Percentiles rank a stretch among this genome's conserved stretches.
These are phyloP conservation scores for Ptiloglossa arizonensis DNA, from an alignment of 1,140 invertebrate genomes.

Conservation along the genomic window DNA sequence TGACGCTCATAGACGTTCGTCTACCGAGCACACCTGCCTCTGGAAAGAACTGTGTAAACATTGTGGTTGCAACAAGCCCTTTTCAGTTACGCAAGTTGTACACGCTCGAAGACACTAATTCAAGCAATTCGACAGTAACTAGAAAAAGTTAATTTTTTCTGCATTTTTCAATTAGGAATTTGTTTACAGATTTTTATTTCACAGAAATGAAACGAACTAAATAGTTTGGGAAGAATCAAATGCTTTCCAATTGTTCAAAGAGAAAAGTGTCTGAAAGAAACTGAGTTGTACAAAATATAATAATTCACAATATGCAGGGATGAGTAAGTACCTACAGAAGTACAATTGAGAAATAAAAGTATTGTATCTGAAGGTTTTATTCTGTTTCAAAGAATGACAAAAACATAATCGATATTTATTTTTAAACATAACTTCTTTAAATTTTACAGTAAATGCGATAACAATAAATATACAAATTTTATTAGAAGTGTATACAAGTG, in stretches of 20 bases:
- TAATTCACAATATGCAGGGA: no score
- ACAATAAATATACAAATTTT: neutral
- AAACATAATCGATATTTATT: slow-evolving; percentile 1
- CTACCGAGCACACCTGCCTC: slow-evolving; percentile 9
- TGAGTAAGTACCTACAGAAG: no score
- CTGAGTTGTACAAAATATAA: no score
- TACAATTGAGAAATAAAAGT: neutral
- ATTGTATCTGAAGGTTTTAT: neutral
- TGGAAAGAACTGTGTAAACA: slow-evolving; percentile 33
- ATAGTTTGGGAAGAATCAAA: no score
- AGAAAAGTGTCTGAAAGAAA: neutral
- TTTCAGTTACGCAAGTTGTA: neutral
- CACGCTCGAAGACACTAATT: neutral
- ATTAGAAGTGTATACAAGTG: neutral
- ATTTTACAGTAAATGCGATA: neutral
- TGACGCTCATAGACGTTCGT: neutral
- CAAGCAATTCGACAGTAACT: neutral
- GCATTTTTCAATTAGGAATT: neutral
- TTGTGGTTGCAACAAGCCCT: neutral
- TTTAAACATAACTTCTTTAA: neutral
- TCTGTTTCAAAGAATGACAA: neutral
- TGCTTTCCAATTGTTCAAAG: no score
- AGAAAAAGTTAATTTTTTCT: neutral
- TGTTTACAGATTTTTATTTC: no score
- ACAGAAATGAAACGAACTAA: no score